phyloP scores from a whole-genome alignment of 1,140 invertebrate species.

The Euwallacea similis region DNA sequence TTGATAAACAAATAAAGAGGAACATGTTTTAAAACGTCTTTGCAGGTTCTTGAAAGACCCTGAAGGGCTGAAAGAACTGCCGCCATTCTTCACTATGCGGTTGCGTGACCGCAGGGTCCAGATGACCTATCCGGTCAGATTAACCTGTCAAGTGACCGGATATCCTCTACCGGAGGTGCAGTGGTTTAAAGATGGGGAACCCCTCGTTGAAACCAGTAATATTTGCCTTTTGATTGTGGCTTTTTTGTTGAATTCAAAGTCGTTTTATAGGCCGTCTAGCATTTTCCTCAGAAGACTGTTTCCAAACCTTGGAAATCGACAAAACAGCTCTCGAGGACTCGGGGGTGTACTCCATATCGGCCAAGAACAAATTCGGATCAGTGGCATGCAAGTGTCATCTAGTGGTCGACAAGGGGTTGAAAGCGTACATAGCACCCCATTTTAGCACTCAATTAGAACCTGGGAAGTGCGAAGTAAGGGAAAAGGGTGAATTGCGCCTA shows the following conservation, averaged over 20 bases:
- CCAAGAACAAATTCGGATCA: slow-evolving; percentile 79
- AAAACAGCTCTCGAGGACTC: slow-evolving; percentile 76
- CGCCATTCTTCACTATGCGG: slow-evolving; percentile 86
- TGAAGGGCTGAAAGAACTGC: slow-evolving; percentile 46
- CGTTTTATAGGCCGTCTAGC: slow-evolving; percentile 56
- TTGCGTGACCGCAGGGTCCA: slow-evolving; percentile 80
- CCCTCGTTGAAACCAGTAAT: not conserved
- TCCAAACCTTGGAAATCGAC: slow-evolving; percentile 83
- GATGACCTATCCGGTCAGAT: slow-evolving; percentile 77
- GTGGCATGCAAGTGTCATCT: slow-evolving; percentile 80
- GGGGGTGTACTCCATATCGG: slow-evolving; percentile 78
- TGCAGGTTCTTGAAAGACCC: slow-evolving; percentile 47
- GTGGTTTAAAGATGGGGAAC: slow-evolving; percentile 76
- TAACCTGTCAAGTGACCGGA: slow-evolving; percentile 84
- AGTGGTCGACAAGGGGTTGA: slow-evolving; percentile 82
- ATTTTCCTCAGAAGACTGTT: slow-evolving; percentile 69
- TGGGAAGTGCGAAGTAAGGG: slow-evolving; percentile 58
- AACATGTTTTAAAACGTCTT: not conserved
- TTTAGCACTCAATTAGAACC: slow-evolving; percentile 71
- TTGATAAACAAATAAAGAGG: not conserved
- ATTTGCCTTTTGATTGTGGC: not conserved
- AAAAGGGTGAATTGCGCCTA: slow-evolving; percentile 69
- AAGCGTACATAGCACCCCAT: slow-evolving; percentile 76
- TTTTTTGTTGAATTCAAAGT: slow-evolving; percentile 41
- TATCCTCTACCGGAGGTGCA: slow-evolving; percentile 71